Base-by-base conservation (phyloP, 2,888 invertebrate species). In the Drosophila stalkeri region DNA sequence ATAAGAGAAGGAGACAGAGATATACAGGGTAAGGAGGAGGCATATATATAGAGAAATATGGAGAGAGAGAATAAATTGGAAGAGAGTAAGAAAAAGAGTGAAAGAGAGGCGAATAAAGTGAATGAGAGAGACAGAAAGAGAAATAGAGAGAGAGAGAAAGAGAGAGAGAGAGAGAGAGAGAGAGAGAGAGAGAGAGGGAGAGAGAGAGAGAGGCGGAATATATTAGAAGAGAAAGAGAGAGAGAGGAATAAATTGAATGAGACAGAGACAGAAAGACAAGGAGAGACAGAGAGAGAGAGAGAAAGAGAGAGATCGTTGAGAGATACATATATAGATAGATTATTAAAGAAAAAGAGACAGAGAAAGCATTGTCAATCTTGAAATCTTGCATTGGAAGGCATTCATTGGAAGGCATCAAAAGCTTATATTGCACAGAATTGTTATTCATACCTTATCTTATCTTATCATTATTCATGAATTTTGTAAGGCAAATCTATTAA, bases 301-400 rank as follows among this genome's bases (percentile, higher is more conserved):
- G 37, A 3, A 4, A 4, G 33, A 33, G 6, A 33, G 33, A 33
- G 0, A 33, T n/a, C n/a, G n/a, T n/a, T n/a, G n/a, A n/a, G n/a
- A n/a, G 18, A 43, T 4, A 43, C 2, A 18, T 11, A 20, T 12
- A 44, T 12, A 7, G 7, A 27, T 7, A 39, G 12, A 55, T 41
- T 7, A 0, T 7, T 8, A 8, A 8, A 35, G 0, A 18, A 12
- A 12, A 1, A 23, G 3, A 23, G 2, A 14, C 3, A n/a, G 8
- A 9, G 3, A 3, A 8, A 2, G 0, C 20, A 11, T 11, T 11
- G 1, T 35, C 33, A 35, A 35, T 35, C 8, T 11, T 11, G 9
- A 9, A 11, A 35, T 35, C 9, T 2, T 35, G 33, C 33, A 35
- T 35, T 11, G 11, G 2, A 35, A 8, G 33, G 11, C 33, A 35